Evolutionary conservation across 2,888 invertebrate species (phyloP).

Genomic region (Xestia ashworthii): DNA sequence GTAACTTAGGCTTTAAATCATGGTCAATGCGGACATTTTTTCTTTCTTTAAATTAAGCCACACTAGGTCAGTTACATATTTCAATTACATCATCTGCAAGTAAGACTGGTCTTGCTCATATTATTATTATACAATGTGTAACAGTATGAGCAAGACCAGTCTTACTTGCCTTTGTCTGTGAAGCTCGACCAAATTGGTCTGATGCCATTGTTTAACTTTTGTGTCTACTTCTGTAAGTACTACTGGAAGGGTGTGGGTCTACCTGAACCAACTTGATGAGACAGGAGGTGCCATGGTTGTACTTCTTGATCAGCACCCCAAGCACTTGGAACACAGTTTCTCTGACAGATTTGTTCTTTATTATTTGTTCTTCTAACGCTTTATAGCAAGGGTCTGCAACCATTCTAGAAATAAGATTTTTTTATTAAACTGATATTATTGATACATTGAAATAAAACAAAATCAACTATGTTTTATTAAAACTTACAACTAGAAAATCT

Average conservation of each 20-base stretch:
- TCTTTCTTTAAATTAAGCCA: not conserved
- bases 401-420: slow-evolving; percentile 86
- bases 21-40: not conserved
- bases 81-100: not conserved
- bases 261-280: slow-evolving; percentile 93
- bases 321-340: slow-evolving; percentile 95
- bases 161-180: too few relatives aligned
- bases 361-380: slow-evolving; percentile 91
- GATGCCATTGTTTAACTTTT: too few relatives aligned
- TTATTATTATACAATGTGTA: too few relatives aligned
- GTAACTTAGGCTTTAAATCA: not conserved
- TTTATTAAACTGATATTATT: not conserved
- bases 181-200: too few relatives aligned
- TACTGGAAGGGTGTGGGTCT: too few relatives aligned
- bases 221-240: too few relatives aligned
- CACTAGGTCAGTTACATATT: not conserved
- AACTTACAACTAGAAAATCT: not conserved
- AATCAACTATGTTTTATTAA: not conserved
- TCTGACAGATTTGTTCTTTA: slow-evolving; percentile 91
- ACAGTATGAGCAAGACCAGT: too few relatives aligned
- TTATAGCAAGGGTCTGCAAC: slow-evolving; percentile 94
- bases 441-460: not conserved
- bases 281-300: slow-evolving; percentile 95
- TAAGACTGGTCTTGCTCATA: not conserved
- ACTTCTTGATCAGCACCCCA: slow-evolving; percentile 95